Percentiles rank a stretch among this genome's conserved stretches.
Conservation (phyloP, 2,797 vertebrate genomes). For the Trachops cirrhosus region DNA sequence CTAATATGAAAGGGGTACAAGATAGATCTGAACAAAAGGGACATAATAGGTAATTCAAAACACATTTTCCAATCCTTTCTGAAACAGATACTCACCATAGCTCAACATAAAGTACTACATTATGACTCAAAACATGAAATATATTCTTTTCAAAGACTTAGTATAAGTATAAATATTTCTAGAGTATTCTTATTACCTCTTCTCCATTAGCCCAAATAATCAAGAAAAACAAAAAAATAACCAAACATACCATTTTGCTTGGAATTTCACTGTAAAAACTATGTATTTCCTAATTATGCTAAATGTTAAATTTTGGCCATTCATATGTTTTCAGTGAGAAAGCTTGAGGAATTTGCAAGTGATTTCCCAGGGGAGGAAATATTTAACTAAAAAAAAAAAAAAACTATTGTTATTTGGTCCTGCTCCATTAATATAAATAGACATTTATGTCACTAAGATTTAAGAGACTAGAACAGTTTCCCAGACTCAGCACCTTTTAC, state of each 20-base stretch:
- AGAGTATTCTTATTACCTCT: background rate
- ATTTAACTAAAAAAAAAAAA: slow-evolving; percentile 16
- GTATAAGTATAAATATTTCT: background rate
- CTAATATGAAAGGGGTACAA: background rate
- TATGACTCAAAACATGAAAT: background rate
- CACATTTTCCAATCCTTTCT: background rate
- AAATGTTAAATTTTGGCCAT: slow-evolving; percentile 35
- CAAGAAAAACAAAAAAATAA: background rate
- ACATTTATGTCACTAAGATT: slow-evolving; percentile 40
- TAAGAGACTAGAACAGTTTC: slow-evolving; percentile 29
- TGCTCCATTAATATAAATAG: slow-evolving; percentile 30
- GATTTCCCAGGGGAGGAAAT: background rate
- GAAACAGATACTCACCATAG: background rate
- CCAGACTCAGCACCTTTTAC: slow-evolving; percentile 46
- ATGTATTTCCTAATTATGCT: background rate
- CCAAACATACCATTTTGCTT: background rate
- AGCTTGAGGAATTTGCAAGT: background rate
- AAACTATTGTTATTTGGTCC: slow-evolving; percentile 35
- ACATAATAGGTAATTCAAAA: background rate
- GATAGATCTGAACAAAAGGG: background rate
- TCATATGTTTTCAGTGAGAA: slow-evolving; percentile 33
- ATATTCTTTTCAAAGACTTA: background rate
- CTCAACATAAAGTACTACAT: background rate
- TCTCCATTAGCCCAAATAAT: background rate
- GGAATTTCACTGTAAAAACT: slow-evolving; percentile 11